Evolutionary conservation across 2,797 vertebrate species (phyloP).

Genomic region (Carapus acus): DNA sequence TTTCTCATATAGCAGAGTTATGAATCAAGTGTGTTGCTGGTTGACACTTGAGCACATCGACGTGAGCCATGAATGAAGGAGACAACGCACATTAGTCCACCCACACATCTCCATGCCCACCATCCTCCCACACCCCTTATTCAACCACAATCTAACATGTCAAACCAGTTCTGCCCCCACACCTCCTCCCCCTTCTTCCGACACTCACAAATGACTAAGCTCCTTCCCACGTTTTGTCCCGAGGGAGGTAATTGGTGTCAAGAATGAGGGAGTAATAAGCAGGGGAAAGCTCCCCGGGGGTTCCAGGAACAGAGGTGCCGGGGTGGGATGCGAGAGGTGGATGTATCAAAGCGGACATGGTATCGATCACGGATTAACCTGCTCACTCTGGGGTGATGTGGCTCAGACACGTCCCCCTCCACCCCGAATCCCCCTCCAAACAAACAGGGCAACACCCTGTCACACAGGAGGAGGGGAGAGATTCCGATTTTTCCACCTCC

Average conservation of each 20-base stretch:
- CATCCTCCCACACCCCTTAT: too few relatives aligned
- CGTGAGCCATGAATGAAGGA: too few relatives aligned
- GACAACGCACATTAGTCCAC: too few relatives aligned
- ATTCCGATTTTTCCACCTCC: too few relatives aligned
- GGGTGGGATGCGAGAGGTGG: neutral
- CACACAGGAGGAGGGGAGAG: too few relatives aligned
- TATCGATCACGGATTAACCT: neutral
- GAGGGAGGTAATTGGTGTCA: neutral
- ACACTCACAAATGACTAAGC: neutral
- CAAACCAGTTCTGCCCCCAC: constrained; percentile 7
- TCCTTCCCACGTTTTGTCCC: neutral
- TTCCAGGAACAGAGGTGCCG: neutral
- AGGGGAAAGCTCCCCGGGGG: neutral
- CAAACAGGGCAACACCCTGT: constrained; percentile 19
- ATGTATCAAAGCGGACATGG: neutral
- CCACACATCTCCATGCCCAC: too few relatives aligned
- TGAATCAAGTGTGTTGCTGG: neutral
- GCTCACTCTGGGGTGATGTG: too few relatives aligned
- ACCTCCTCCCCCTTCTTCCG: too few relatives aligned
- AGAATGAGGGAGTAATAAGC: neutral
- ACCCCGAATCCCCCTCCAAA: constrained; percentile 13
- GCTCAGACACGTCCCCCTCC: too few relatives aligned
- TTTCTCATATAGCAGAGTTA: too few relatives aligned
- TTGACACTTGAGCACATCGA: neutral
- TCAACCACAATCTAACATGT: constrained; percentile 1